Base-by-base conservation (phyloP, 2,888 invertebrate species). In the Uloborus plumipes region DNA sequence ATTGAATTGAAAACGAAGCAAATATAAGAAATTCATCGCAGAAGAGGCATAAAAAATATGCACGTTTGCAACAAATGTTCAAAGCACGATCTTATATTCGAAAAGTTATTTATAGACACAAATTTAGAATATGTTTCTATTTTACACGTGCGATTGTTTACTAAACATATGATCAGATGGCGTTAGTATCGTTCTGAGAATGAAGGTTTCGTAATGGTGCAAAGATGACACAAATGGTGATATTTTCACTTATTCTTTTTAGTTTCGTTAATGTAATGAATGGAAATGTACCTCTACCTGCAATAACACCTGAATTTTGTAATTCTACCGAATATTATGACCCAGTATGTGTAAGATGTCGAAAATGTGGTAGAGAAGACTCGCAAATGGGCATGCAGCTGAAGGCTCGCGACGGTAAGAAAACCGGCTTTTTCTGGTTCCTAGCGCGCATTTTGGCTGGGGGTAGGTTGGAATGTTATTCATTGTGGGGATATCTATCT, bases 61-160 rank as follows among this genome's bases (percentile, higher is more conserved):
- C 0, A 55, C 18, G 16, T 9, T 18, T 55, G 11, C n/a, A 26
- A 4, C 26, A 4, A n/a, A n/a, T 18, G 9, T 55, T 55, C 2
- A 6, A 55, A 55, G 18, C 55, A 18, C 1, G 16, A 18, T 18
- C 14, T 55, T 55, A 11, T 18, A 15, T 15, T 6, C 1, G 55
- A 55, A 55, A 15, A 55, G 14, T 18, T 4, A 7, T 18, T 55
- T 59, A 3, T 3, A 22, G 20, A 4, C 59, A 20, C 59, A 39
- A 39, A 7, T 6, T 39, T 39, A 39, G 11, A 39, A 39, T 39
- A 39, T 39, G 9, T 39, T 4, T 18, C 11, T 2, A 47, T 64
- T 2, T 26, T 64, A 39, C 81, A 81, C 81, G 81, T 81, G 81
- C 47, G 26, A 70, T 81, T 81, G 75, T 81, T 81, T 81, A 81